A percentile compares a stretch with the other conserved stretches of the same genome.
These are phyloP conservation scores for Drosophila sproati DNA, from an alignment of 1,140 invertebrate species.

Conservation along the genomic window DNA sequence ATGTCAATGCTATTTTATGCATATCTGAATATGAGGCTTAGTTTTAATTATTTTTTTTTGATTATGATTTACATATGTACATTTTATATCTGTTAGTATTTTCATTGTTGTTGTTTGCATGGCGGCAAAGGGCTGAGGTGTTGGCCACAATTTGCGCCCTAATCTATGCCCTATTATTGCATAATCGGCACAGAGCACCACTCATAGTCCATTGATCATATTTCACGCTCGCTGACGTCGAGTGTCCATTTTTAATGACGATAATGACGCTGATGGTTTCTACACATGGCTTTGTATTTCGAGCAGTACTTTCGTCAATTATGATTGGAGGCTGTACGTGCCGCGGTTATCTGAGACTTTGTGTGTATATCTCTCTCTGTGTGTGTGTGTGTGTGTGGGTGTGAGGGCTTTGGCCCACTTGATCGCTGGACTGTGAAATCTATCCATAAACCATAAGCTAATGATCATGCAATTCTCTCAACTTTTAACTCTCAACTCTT, in stretches of 20 bases:
- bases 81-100: background rate
- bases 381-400: slow-evolving; percentile 11
- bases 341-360: background rate
- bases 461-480: slow-evolving; percentile 51
- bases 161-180: slow-evolving; percentile 65
- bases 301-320: slow-evolving; percentile 66
- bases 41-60: slow-evolving; percentile 19
- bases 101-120: background rate
- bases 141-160: slow-evolving; percentile 39
- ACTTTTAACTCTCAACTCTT: slow-evolving; percentile 5
- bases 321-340: slow-evolving; percentile 62
- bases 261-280: slow-evolving; percentile 51
- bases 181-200: slow-evolving; percentile 48
- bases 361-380: background rate
- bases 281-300: slow-evolving; percentile 50
- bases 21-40: slow-evolving; percentile 51
- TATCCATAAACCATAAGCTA: slow-evolving; percentile 71
- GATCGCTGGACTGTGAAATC: slow-evolving; percentile 69
- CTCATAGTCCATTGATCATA: slow-evolving; percentile 63
- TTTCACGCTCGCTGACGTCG: slow-evolving; percentile 72
- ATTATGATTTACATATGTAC: background rate
- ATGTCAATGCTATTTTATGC: slow-evolving; percentile 80
- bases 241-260: slow-evolving; percentile 66
- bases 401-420: slow-evolving; percentile 65
- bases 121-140: slow-evolving; percentile 23